Percentiles rank a stretch among this genome's conserved stretches.
Evolutionary conservation across 2,888 invertebrate genomes (phyloP).

Genomic region (Toxonevra muliebris): DNA sequence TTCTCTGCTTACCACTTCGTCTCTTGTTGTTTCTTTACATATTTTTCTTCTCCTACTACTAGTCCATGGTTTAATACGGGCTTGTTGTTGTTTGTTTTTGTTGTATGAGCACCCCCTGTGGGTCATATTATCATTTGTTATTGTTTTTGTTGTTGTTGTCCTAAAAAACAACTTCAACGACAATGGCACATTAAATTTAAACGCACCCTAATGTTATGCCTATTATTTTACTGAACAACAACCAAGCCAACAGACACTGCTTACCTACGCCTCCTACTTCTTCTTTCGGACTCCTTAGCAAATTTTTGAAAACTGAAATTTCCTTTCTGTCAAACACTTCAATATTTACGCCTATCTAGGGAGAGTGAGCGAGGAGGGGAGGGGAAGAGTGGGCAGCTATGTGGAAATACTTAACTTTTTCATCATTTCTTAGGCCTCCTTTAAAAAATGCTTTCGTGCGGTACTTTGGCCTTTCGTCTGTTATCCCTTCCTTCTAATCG

Average conservation of each 20-base stretch:
- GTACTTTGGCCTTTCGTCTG: conserved; percentile 8
- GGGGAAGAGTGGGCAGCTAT: too few relatives aligned
- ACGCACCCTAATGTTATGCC: conserved; percentile 20
- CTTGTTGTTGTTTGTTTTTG: not conserved
- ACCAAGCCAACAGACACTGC: not conserved
- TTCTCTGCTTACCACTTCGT: not conserved
- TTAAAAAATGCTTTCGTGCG: not conserved
- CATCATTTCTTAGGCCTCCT: too few relatives aligned
- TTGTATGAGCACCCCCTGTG: not conserved
- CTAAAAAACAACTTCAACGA: not conserved
- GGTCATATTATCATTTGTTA: not conserved
- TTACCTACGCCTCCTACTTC: not conserved
- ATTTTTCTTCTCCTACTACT: not conserved
- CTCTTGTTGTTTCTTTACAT: not conserved
- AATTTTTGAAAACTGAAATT: conserved; percentile 16
- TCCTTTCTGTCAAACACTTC: conserved; percentile 22
- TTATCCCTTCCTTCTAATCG: not conserved
- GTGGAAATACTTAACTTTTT: too few relatives aligned
- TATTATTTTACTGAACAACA: conserved; percentile 2
- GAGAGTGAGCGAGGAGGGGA: too few relatives aligned
- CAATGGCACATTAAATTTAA: conserved; percentile 30
- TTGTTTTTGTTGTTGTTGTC: conserved; percentile 5
- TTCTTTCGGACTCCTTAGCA: not conserved
- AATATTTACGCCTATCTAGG: not conserved
- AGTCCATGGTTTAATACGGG: not conserved